Percentiles rank a stretch among this genome's conserved stretches.
Conservation (phyloP, 2,797 vertebrate genomes). For the Todus mexicanus region DNA sequence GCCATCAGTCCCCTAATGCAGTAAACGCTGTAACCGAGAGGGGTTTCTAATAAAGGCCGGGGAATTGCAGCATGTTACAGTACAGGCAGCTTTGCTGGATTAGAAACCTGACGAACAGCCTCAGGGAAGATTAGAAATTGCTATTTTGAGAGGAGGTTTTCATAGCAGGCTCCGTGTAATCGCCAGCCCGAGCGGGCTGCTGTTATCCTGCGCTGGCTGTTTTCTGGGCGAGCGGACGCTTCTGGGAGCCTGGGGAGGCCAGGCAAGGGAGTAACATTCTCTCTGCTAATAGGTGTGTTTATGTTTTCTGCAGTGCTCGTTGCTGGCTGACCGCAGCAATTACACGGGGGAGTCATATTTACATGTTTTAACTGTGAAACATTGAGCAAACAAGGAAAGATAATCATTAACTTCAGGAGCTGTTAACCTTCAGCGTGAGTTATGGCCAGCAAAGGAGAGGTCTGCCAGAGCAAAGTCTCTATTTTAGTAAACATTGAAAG, state of each 20-base stretch:
- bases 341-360: not conserved
- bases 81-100: not conserved
- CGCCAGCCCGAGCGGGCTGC: accelerated
- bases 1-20: not conserved
- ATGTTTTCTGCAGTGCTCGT: not conserved
- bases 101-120: constrained; percentile 26
- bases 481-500: not conserved
- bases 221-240: not conserved
- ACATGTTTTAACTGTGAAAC: not conserved
- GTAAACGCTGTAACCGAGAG: not conserved
- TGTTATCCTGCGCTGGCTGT: not conserved
- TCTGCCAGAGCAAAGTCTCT: constrained; percentile 3
- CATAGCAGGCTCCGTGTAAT: not conserved
- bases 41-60: not conserved
- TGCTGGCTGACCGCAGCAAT: not conserved
- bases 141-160: constrained; percentile 29
- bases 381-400: constrained; percentile 11
- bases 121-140: not conserved
- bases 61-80: not conserved
- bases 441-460: not conserved
- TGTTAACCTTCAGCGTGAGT: constrained; percentile 6
- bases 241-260: not conserved
- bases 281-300: not conserved
- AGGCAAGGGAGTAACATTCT: not conserved
- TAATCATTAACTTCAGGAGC: constrained; percentile 35